These are phyloP conservation scores for Glaucomys volans DNA, from an alignment of 2,113 vertebrate species.

Conservation along the genomic window DNA sequence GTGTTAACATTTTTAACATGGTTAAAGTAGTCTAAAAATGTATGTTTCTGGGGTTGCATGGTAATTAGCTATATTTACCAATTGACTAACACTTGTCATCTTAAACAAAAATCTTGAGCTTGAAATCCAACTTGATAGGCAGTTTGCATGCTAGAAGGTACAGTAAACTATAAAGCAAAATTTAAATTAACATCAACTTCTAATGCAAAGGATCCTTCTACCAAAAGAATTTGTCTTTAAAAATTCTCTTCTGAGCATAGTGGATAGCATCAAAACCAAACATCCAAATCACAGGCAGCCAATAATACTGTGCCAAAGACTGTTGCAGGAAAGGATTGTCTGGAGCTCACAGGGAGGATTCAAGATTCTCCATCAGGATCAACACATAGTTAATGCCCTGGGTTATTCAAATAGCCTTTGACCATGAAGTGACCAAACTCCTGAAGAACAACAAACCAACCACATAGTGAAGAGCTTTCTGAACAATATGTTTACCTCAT, in stretches of 20 bases:
- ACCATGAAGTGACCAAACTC: neutral
- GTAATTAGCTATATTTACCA: neutral
- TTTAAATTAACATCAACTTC: neutral
- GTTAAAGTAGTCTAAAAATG: neutral
- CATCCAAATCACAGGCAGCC: neutral
- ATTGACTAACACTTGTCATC: neutral
- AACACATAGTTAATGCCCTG: neutral
- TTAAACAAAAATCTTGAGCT: neutral
- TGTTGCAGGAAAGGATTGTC: neutral
- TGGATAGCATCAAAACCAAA: neutral
- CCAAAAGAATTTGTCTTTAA: neutral
- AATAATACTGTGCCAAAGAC: neutral
- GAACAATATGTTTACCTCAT: neutral
- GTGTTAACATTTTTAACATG: neutral
- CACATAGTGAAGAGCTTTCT: neutral
- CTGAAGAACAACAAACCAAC: neutral
- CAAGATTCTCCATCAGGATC: neutral
- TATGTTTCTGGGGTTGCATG: neutral
- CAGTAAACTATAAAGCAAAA: neutral
- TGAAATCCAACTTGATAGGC: neutral
- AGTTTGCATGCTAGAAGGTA: neutral
- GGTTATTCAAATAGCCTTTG: neutral
- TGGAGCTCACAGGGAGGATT: neutral
- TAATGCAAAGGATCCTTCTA: neutral
- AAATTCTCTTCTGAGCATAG: neutral